A percentile compares a stretch with the other conserved stretches of the same genome.
Conservation (phyloP, 23 tunicate species). For the Ascidia mentula region DNA sequence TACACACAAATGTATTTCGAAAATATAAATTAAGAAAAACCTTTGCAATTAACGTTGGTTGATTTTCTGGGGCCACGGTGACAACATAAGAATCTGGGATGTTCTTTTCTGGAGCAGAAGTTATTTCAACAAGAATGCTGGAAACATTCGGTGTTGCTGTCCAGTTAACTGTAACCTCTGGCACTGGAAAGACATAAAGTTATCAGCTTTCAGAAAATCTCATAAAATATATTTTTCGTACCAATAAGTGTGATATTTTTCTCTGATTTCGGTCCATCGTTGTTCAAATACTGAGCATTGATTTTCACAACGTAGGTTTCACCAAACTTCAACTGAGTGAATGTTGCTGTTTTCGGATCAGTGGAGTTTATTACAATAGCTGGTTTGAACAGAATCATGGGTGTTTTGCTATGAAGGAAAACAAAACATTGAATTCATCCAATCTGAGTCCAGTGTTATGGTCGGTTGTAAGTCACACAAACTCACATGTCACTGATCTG, state of each 20-base stretch:
- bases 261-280: slow-evolving; percentile 11
- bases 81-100: not conserved
- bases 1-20: not conserved
- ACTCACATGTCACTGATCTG: slow-evolving; percentile 6
- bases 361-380: not conserved
- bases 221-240: too few species aligned
- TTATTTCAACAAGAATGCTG: slow-evolving; percentile 1
- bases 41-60: not conserved
- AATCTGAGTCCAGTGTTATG: not conserved
- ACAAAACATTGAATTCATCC: not conserved
- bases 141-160: slow-evolving; percentile 7
- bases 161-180: not conserved
- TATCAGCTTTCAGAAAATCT: too few species aligned
- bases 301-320: not conserved
- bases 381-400: not conserved
- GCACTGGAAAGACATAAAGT: not conserved
- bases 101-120: not conserved
- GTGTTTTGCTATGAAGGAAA: not conserved
- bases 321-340: not conserved
- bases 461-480: not conserved
- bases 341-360: not conserved
- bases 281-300: not conserved
- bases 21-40: not conserved
- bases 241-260: slow-evolving; percentile 1
- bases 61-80: not conserved